A percentile compares a stretch with the other conserved stretches of the same genome.
phyloP scores from a whole-genome alignment of 2,797 vertebrate genomes.

The Crotalus adamanteus region DNA sequence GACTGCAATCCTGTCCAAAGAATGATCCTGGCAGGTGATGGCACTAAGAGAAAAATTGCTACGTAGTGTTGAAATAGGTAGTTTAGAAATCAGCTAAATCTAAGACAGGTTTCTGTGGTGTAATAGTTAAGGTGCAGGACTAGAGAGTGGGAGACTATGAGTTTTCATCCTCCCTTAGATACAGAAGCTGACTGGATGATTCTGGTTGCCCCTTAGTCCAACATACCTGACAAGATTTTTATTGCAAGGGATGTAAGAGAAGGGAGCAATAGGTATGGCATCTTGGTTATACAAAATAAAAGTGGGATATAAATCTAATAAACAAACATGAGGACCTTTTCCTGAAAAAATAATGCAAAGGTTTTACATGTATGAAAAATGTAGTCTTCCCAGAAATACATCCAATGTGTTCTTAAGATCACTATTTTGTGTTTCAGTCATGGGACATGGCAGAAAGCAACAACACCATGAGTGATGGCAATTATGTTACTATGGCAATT shows the following conservation, averaged over 20 bases:
- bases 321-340: background rate
- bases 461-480: background rate
- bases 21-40: background rate
- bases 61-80: background rate
- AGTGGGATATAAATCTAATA: background rate
- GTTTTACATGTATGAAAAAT: background rate
- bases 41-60: background rate
- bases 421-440: background rate
- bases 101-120: background rate
- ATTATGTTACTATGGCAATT: background rate
- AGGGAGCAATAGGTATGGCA: background rate
- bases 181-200: background rate
- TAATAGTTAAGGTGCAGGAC: background rate
- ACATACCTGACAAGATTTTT: background rate
- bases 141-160: background rate
- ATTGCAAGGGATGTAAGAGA: background rate
- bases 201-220: background rate
- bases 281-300: background rate
- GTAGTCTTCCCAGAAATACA: background rate
- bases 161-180: background rate
- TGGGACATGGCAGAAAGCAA: background rate
- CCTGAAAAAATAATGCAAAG: background rate
- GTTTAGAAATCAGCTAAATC: background rate
- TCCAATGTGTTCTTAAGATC: background rate
- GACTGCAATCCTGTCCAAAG: background rate